phyloP scores from a whole-genome alignment of 1,140 invertebrate species.

The Ladona fulva region DNA sequence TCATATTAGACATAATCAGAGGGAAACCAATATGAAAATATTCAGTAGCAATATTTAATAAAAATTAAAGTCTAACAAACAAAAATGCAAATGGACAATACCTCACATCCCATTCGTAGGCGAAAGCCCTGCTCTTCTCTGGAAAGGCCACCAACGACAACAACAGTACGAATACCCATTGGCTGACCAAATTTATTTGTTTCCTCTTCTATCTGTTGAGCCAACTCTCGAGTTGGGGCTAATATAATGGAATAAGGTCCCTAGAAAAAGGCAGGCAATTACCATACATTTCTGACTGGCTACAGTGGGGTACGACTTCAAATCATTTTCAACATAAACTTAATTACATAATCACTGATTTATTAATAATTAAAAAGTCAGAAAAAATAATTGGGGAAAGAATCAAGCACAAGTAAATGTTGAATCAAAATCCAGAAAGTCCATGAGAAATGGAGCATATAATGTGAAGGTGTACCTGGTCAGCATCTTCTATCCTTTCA shows the following conservation, averaged over 20 bases:
- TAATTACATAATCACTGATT: too few relatives aligned
- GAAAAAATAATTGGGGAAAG: too few relatives aligned
- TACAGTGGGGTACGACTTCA: too few relatives aligned
- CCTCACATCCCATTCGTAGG: conserved; percentile 91
- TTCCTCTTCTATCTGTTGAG: conserved; percentile 99
- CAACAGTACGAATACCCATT: conserved; percentile 90
- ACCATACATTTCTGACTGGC: not conserved
- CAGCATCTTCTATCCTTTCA: conserved; percentile 80
- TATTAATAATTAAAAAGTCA: too few relatives aligned
- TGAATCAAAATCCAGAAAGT: too few relatives aligned
- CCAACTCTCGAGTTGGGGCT: conserved; percentile 96
- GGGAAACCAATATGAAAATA: not conserved
- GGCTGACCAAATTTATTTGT: conserved; percentile 94
- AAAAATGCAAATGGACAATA: conserved; percentile 29
- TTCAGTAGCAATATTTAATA: not conserved
- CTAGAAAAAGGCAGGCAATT: conserved; percentile 34
- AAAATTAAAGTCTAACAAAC: not conserved
- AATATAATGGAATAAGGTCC: conserved; percentile 99
- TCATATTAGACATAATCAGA: too few relatives aligned
- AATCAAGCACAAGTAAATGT: too few relatives aligned
- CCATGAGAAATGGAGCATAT: too few relatives aligned
- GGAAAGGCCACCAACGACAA: conserved; percentile 95
- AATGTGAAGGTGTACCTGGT: conserved; percentile 45
- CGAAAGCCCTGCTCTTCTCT: conserved; percentile 98
- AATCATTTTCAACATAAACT: too few relatives aligned